phyloP scores from a whole-genome alignment of 2,888 invertebrate species.

The Chydorus sphaericus region DNA sequence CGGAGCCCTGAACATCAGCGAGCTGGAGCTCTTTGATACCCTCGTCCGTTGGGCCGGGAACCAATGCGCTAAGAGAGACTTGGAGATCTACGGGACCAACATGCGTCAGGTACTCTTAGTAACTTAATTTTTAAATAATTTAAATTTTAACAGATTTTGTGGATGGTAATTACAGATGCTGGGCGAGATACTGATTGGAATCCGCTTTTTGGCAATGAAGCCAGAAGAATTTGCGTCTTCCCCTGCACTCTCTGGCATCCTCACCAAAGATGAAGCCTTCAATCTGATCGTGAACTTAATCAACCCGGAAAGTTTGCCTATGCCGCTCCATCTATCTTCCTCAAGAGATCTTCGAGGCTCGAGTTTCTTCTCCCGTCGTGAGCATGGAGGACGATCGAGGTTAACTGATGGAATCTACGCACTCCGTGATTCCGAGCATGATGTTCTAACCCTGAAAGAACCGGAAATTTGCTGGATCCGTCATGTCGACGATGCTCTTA shows the following conservation, averaged over 20 bases:
- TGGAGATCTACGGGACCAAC: slow-evolving; percentile 18
- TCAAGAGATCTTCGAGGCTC: background rate
- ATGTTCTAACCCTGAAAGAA: no score
- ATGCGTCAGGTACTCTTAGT: slow-evolving; percentile 19
- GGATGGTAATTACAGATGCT: slow-evolving; percentile 16
- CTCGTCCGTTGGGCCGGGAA: slow-evolving; percentile 47
- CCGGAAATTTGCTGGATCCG: background rate
- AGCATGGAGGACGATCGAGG: background rate
- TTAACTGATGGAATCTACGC: no score
- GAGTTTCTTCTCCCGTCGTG: no score
- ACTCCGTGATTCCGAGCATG: no score
- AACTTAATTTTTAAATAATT: no score
- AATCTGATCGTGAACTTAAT: slow-evolving; percentile 70
- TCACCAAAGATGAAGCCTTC: slow-evolving; percentile 61
- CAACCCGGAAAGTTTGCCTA: slow-evolving; percentile 36
- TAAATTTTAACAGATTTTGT: background rate
- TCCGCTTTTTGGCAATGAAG: slow-evolving; percentile 60
- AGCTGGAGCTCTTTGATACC: slow-evolving; percentile 60
- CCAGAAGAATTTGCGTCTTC: slow-evolving; percentile 72
- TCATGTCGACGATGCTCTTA: background rate
- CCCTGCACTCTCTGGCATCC: slow-evolving; percentile 51
- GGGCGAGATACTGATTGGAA: slow-evolving; percentile 47
- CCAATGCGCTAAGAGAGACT: slow-evolving; percentile 36
- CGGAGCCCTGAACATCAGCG: slow-evolving; percentile 54
- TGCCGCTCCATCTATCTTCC: slow-evolving; percentile 16